Percentiles rank a stretch among this genome's conserved stretches.
phyloP scores from a whole-genome alignment of 64 coral and sea anemone species.

The Astreopora myriophthalma region DNA sequence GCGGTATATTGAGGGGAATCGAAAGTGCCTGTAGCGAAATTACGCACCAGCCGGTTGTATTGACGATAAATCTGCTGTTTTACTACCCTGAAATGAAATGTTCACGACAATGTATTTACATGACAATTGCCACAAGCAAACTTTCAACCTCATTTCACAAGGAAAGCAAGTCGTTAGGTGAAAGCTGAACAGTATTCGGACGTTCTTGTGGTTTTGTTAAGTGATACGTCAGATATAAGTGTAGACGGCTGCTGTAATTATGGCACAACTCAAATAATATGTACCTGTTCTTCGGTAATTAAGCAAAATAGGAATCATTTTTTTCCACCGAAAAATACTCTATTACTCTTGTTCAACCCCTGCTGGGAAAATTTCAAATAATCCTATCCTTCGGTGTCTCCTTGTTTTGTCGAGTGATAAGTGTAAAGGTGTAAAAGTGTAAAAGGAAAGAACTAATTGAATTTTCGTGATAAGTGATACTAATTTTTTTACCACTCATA shows the following conservation, averaged over 20 bases:
- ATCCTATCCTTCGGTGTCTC: background rate
- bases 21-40: background rate
- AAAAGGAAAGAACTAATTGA: background rate
- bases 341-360: background rate
- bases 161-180: background rate
- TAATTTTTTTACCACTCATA: background rate
- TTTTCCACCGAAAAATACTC: background rate
- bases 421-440: background rate
- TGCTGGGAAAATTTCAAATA: background rate
- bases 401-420: background rate
- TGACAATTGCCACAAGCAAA: conserved; percentile 9
- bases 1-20: background rate
- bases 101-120: conserved; percentile 3
- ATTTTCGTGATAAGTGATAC: background rate
- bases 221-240: background rate
- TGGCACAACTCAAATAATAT: background rate
- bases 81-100: conserved; percentile 8
- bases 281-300: conserved; percentile 4
- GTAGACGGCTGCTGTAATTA: background rate
- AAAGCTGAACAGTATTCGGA: background rate
- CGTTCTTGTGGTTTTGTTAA: conserved; percentile 5
- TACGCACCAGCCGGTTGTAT: background rate
- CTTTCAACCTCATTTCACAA: background rate
- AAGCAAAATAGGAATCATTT: background rate
- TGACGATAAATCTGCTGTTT: conserved; percentile 7